phyloP scores from a whole-genome alignment of 1,140 invertebrate genomes.

The Oscheius sp. region DNA sequence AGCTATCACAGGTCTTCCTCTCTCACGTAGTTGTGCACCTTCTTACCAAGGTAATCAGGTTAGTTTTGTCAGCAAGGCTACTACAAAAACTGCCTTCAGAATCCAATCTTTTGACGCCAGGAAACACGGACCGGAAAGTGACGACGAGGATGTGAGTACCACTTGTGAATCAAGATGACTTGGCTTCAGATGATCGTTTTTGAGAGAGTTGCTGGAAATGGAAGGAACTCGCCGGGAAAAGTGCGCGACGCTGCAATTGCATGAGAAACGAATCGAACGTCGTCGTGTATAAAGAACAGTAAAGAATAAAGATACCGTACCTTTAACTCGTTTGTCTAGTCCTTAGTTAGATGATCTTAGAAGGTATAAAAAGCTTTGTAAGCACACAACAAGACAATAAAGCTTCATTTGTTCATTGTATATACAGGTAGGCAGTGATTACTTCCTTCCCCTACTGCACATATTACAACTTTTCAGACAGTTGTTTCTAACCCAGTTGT shows the following conservation, averaged over 20 bases:
- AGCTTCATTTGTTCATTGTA: too few relatives aligned
- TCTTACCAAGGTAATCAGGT: neutral
- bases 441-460: slow-evolving; percentile 3
- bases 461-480: slow-evolving; percentile 36
- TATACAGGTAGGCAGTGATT: too few relatives aligned
- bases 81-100: neutral
- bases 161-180: neutral
- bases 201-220: neutral
- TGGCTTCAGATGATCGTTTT: neutral
- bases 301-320: too few relatives aligned
- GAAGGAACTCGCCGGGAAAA: neutral
- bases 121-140: neutral
- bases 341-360: too few relatives aligned
- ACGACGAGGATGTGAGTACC: neutral
- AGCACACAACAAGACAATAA: too few relatives aligned
- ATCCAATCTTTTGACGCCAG: neutral
- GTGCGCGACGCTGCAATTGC: neutral
- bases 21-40: neutral
- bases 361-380: too few relatives aligned
- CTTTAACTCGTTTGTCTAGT: too few relatives aligned
- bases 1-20: neutral
- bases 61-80: neutral
- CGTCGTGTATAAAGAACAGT: too few relatives aligned
- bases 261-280: too few relatives aligned
- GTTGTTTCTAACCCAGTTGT: slow-evolving; percentile 26